Conservation (phyloP, 2,797 vertebrate species). For the Helostoma temminkii region DNA sequence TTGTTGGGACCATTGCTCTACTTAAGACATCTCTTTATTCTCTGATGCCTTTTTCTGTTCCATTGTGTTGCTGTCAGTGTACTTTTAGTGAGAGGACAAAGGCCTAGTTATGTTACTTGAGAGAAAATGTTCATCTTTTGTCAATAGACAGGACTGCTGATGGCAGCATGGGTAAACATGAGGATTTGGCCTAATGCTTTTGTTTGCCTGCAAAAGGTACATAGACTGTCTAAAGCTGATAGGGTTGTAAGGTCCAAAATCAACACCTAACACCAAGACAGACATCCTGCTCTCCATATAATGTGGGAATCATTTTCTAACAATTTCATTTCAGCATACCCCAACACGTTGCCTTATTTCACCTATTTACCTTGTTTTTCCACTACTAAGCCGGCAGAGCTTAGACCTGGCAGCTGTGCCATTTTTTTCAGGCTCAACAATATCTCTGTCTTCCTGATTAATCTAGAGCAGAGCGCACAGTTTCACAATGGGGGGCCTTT, state of each 20-base stretch:
- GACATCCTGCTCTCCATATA: constrained; percentile 54
- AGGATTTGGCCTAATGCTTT: constrained; percentile 84
- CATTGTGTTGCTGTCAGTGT: constrained; percentile 76
- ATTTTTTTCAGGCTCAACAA: constrained; percentile 62
- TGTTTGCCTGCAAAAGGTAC: constrained; percentile 87
- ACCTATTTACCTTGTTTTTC: constrained; percentile 41
- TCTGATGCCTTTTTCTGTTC: constrained; percentile 69
- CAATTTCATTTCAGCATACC: constrained; percentile 23
- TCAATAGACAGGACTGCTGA: constrained; percentile 83
- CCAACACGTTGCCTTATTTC: constrained; percentile 25
- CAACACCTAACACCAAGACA: constrained; percentile 77
- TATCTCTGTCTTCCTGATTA: constrained; percentile 77
- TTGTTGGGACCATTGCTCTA: constrained; percentile 82
- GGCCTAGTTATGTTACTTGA: constrained; percentile 83
- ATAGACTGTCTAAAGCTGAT: constrained; percentile 88
- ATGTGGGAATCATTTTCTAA: constrained; percentile 54
- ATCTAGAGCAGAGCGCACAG: constrained; percentile 65
- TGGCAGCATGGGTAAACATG: constrained; percentile 83
- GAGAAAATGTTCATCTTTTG: constrained; percentile 85
- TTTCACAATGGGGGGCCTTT: constrained; percentile 74
- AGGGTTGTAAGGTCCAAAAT: constrained; percentile 79
- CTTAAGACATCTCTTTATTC: constrained; percentile 81
- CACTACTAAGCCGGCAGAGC: constrained; percentile 43
- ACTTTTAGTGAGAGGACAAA: constrained; percentile 78
- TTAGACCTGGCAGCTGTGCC: constrained; percentile 65